A percentile compares a stretch with the other conserved stretches of the same genome.
Conservation (phyloP, 2,888 invertebrate species). For the Pristionchus exspectatus region DNA sequence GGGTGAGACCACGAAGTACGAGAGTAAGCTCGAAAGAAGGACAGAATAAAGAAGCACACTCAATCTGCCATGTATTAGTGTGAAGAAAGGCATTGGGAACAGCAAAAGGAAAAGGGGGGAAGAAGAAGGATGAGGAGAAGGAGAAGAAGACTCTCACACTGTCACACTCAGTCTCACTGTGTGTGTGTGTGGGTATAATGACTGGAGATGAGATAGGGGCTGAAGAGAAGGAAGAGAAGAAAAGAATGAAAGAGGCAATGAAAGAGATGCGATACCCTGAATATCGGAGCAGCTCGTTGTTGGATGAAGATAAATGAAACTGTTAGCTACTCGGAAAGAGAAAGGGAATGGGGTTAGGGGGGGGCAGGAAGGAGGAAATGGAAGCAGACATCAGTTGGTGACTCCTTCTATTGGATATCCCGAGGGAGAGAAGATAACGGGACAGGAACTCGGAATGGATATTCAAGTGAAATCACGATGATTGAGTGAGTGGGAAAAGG, state of each 20-base stretch:
- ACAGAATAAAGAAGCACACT: not conserved
- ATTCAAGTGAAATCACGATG: not conserved
- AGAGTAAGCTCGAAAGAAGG: not conserved
- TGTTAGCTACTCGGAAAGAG: not conserved
- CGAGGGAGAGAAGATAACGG: constrained; percentile 31
- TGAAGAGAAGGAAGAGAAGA: constrained; percentile 1
- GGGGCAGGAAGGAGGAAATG: constrained; percentile 4
- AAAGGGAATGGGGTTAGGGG: not conserved
- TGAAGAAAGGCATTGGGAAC: constrained; percentile 8
- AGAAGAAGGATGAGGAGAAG: not conserved
- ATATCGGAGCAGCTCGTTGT: constrained; percentile 18
- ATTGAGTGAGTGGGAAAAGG: not conserved
- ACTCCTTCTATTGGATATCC: not conserved
- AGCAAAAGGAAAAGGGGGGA: not conserved
- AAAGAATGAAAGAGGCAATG: constrained; percentile 1
- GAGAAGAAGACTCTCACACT: constrained; percentile 30
- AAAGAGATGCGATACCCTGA: constrained; percentile 24
- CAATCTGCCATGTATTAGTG: constrained; percentile 22
- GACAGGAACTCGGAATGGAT: constrained; percentile 28
- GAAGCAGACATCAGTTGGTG: constrained; percentile 14
- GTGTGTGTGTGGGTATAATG: constrained; percentile 35
- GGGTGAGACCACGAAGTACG: not conserved
- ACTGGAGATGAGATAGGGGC: constrained; percentile 14
- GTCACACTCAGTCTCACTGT: constrained; percentile 34
- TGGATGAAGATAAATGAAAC: constrained; percentile 40